These are phyloP conservation scores for Tragulus kanchil DNA, from an alignment of 2,113 vertebrate species.

Conservation along the genomic window DNA sequence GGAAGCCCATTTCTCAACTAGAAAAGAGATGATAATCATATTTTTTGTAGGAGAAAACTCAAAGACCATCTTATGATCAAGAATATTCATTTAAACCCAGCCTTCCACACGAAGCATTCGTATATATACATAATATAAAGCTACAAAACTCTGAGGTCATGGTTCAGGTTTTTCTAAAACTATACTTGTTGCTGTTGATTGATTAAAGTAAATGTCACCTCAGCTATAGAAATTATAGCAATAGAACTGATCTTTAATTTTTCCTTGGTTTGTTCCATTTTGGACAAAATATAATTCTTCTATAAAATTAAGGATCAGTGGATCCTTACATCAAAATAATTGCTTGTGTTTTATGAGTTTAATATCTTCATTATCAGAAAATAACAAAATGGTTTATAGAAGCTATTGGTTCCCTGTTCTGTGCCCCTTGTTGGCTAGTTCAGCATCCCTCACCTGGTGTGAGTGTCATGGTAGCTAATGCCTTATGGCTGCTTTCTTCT, in stretches of 20 bases:
- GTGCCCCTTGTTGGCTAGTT: neutral
- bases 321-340: neutral
- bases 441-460: neutral
- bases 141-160: neutral
- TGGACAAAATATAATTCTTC: neutral
- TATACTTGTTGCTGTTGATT: neutral
- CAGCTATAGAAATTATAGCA: neutral
- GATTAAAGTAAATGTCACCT: neutral
- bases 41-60: neutral
- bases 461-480: neutral
- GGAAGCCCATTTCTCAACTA: neutral
- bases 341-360: neutral
- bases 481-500: neutral
- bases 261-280: neutral
- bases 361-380: neutral
- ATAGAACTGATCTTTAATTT: neutral
- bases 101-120: neutral
- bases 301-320: neutral
- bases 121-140: neutral
- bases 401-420: neutral
- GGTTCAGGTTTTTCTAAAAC: neutral
- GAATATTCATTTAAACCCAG: neutral
- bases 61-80: neutral
- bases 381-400: neutral
- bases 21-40: neutral